Conservation (phyloP, 2,113 vertebrate genomes). For the Caretta caretta region DNA sequence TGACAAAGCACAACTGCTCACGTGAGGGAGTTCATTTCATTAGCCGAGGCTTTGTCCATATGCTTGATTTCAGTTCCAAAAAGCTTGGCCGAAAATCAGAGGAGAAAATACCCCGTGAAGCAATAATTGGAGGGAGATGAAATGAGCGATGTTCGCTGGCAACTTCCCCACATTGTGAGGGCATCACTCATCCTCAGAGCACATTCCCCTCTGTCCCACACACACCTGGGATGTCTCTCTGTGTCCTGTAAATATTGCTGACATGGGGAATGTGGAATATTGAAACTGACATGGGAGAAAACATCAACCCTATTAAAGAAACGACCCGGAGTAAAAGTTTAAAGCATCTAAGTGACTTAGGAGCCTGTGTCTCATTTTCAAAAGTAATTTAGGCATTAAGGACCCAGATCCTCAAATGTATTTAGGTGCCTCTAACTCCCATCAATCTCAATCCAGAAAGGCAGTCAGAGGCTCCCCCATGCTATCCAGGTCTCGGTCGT, state of each 20-base stretch:
- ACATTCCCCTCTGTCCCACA: fast-evolving
- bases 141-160: no score
- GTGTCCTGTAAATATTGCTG: background rate
- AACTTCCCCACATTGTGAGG: fast-evolving
- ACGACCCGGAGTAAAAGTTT: background rate
- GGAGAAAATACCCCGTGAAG: no score
- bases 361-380: background rate
- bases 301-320: background rate
- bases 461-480: background rate
- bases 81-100: no score
- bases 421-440: no score
- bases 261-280: slow-evolving; percentile 17
- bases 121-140: background rate
- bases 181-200: background rate
- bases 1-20: no score
- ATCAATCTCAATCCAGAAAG: background rate
- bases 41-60: no score
- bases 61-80: no score
- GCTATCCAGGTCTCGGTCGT: background rate
- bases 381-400: background rate
- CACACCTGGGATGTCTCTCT: slow-evolving; percentile 8
- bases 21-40: no score
- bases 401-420: no score
- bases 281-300: background rate
- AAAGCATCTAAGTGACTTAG: background rate